Conservation (phyloP, 2,113 vertebrate genomes). For the Pristiophorus japonicus region DNA sequence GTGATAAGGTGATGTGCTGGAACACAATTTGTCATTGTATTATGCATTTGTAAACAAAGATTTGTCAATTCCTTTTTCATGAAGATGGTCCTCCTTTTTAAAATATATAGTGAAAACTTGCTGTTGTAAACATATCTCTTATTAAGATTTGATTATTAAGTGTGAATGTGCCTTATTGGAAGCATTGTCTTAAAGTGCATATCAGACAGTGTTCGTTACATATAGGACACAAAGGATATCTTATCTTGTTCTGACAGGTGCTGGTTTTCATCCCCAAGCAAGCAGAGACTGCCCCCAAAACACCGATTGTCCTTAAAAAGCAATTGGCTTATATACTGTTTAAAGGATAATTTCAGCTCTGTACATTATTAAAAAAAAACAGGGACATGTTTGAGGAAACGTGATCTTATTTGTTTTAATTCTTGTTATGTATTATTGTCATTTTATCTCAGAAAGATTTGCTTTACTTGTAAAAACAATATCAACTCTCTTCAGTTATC, state of each 20-base stretch:
- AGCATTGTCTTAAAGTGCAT: neutral
- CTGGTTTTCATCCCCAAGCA: too few relatives aligned
- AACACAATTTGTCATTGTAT: neutral
- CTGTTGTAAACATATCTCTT: neutral
- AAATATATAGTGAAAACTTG: neutral
- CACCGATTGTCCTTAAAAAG: too few relatives aligned
- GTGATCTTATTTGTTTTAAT: too few relatives aligned
- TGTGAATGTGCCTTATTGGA: neutral
- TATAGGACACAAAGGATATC: neutral
- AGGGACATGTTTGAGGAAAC: too few relatives aligned
- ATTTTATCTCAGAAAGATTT: too few relatives aligned
- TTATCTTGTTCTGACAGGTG: neutral
- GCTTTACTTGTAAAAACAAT: too few relatives aligned
- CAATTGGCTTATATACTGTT: too few relatives aligned
- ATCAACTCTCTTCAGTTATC: too few relatives aligned
- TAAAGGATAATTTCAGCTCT: too few relatives aligned
- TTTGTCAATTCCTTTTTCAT: neutral
- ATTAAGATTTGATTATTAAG: neutral
- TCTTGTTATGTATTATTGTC: too few relatives aligned
- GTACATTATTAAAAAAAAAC: too few relatives aligned
- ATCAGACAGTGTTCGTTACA: neutral
- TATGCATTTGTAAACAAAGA: neutral
- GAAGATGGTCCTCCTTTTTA: neutral
- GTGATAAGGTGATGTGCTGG: neutral
- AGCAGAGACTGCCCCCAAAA: too few relatives aligned